Evolutionary conservation across 2,113 vertebrate genomes (phyloP), one percentile per base, ranked within the genome.

Genomic region (Anthoscopus minutus): DNA sequence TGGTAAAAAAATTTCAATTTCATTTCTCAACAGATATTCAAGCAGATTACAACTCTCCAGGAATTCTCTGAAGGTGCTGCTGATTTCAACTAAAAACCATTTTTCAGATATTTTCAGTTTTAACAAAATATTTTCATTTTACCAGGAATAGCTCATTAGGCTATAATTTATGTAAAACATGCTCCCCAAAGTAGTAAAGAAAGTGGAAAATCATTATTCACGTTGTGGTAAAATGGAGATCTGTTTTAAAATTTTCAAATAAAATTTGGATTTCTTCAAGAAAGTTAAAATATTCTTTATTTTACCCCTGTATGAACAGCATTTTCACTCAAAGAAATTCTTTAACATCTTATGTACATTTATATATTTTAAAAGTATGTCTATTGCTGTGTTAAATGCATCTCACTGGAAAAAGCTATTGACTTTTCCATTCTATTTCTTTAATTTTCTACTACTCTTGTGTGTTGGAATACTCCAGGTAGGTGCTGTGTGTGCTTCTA

Each of bases 361-460:
- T 60, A 58, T 54, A 38, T 70, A 56, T 76, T 94, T 94, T 24
- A 66, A 77, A 93, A 95, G 76, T 61, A 87, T 51, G 45, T 89
- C 79, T 65, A 47, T 71, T 94, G 76, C 71, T 67, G 28, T 67
- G 31, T 96, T 84, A 94, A 60, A 96, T 86, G 60, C 89, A 51
- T 89, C 74, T 96, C n/a, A 31, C 79, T 92, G 65, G 64, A 89
- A 95, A 90, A 97, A 96, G 47, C 86, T 96, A 96, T 92, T 96
- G 95, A 95, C 94, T 97, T 96, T 97, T 96, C 92, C 86, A 92
- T 96, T 97, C 72, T 96, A 74, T 88, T 91, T 88, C 95, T 96
- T 97, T 97, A 79, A 96, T 98, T 96, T 97, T 96, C 94, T 92
- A 64, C 89, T 78, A n/a, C 79, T 88, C 58, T 77, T 96, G 35